phyloP scores from a whole-genome alignment of 2,797 vertebrate genomes.

The Cetoscarus ocellatus region DNA sequence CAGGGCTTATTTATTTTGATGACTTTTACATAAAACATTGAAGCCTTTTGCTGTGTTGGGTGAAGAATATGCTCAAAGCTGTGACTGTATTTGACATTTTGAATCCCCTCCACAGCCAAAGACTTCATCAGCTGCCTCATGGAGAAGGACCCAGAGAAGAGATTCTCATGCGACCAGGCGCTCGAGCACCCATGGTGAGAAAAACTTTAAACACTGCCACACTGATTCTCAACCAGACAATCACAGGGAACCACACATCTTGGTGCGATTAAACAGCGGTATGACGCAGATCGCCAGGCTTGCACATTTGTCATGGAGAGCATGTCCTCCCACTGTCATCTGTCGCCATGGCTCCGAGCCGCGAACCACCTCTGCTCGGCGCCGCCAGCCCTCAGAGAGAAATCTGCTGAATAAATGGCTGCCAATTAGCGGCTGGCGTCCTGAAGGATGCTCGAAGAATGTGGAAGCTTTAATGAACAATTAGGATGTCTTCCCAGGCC shows the following conservation, averaged over 20 bases:
- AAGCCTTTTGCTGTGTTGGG: background rate
- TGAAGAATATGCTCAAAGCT: constrained; percentile 7
- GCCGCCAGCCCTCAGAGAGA: constrained; percentile 51
- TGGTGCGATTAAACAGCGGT: constrained; percentile 52
- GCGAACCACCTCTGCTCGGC: constrained; percentile 56
- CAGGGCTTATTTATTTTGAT: too few relatives aligned
- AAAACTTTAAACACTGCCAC: too few relatives aligned
- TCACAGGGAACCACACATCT: constrained; percentile 58
- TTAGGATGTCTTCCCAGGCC: constrained; percentile 72
- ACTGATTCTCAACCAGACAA: constrained; percentile 44
- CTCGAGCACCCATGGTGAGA: constrained; percentile 95
- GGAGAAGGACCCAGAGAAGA: constrained; percentile 96
- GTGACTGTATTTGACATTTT: constrained; percentile 47
- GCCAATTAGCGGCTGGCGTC: constrained; percentile 75
- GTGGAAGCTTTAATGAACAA: constrained; percentile 75
- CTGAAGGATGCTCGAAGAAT: constrained; percentile 78
- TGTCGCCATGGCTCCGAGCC: constrained; percentile 75
- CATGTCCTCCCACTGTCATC: constrained; percentile 78
- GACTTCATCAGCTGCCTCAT: constrained; percentile 94
- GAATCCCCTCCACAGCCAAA: constrained; percentile 85
- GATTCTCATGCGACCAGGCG: constrained; percentile 94
- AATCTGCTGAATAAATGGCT: constrained; percentile 77
- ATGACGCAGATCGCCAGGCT: constrained; percentile 72
- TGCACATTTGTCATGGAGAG: constrained; percentile 67
- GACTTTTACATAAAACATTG: too few relatives aligned